Evolutionary conservation across 2,888 invertebrate species (phyloP).

Genomic region (Anthophora plumipes): DNA sequence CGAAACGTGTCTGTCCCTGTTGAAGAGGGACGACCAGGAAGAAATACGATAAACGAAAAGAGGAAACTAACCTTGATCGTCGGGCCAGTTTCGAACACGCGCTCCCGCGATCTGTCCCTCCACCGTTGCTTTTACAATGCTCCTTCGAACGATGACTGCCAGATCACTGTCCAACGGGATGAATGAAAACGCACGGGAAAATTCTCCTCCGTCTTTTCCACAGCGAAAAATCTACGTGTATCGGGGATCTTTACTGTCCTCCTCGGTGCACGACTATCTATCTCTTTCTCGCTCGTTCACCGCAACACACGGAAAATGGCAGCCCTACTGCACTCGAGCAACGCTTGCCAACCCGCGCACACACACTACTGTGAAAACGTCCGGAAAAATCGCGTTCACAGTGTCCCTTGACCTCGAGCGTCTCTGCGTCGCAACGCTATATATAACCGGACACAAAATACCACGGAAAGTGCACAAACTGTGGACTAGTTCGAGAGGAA

Average conservation of each 20-base stretch:
- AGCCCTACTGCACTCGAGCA: conserved; percentile 77
- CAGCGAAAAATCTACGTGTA: conserved; percentile 44
- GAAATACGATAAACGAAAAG: conserved; percentile 34
- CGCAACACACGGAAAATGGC: conserved; percentile 79
- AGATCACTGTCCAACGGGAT: not conserved
- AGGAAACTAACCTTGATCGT: conserved; percentile 79
- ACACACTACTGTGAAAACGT: conserved; percentile 55
- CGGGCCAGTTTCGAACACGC: conserved; percentile 81
- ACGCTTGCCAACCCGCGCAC: conserved; percentile 77
- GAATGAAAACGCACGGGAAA: not conserved
- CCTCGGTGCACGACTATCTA: conserved; percentile 10
- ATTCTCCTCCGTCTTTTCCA: conserved; percentile 22
- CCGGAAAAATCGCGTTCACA: conserved; percentile 36
- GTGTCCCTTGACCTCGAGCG: not conserved
- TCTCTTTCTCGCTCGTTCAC: conserved; percentile 35
- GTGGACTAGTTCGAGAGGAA: not conserved
- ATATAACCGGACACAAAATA: not conserved
- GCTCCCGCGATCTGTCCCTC: conserved; percentile 67
- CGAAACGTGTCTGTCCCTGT: not conserved
- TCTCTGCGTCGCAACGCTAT: not conserved
- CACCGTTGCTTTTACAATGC: conserved; percentile 49
- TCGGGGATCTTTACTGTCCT: conserved; percentile 26
- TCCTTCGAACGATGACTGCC: not conserved
- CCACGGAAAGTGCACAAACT: not conserved
- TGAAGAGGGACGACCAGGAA: conserved; percentile 19